Evolutionary conservation across 2,113 vertebrate species (phyloP), one percentile per base, ranked within the genome.

Genomic region (Passer montanus): DNA sequence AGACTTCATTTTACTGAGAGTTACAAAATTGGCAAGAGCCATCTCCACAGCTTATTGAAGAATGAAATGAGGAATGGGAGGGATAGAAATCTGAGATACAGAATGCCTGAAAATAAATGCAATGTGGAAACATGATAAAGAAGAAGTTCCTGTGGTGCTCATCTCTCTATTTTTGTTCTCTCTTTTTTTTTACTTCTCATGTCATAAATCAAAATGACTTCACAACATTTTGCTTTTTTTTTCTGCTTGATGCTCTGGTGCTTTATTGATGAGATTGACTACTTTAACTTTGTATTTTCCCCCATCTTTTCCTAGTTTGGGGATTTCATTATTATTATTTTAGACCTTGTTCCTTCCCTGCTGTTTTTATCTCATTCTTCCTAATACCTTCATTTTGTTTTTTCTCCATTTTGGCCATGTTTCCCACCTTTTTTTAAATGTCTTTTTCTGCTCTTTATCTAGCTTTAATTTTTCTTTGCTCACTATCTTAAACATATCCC

Each of bases 31-130:
- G 87, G 82, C 89, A 84, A 80, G 59, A 79, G 33, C 30, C 74
- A 50, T 66, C 75, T 95, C 55, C n/a, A 66, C 30, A 93, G 72
- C 26, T 90, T 93, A 91, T 30, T 88, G 87, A 84, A 87, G 77
- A 95, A 86, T 63, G 72, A 94, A 93, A 94, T 85, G 78, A 80
- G 44, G 64, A 90, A 93, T 47, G 33, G 35, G 53, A 88, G 16
- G 59, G 28, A 93, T 30, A 87, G 18, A 91, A 94, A 86, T 63
- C 47, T 31, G 55, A 79, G 47, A 63, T n/a, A 86, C 8, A 76
- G 39, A 86, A 85, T 24, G 37, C 63, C 39, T 80, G 63, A 93
- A 91, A 95, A 89, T 46, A 89, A 82, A 95, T 83, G 46, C 58
- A 86, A 41, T 67, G 59, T 70, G 84, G 70, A 89, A 91, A 85